Percentiles rank a stretch among this genome's conserved stretches.
Evolutionary conservation across 2,797 vertebrate genomes (phyloP).

Genomic region (Sardinella longiceps): DNA sequence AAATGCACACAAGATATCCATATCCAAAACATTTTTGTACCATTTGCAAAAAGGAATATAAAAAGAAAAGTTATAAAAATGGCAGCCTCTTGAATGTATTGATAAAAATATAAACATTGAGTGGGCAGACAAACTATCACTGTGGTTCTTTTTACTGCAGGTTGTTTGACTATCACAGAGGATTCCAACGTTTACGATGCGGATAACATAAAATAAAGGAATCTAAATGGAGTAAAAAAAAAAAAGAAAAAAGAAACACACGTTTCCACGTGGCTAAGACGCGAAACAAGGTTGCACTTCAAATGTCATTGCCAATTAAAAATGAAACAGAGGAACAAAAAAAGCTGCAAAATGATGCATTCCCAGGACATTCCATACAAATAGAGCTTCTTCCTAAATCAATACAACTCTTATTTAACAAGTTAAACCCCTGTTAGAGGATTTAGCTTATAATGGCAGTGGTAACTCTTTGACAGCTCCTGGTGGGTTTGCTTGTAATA

Average conservation of each 20-base stretch:
- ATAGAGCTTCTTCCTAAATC: slow-evolving; percentile 62
- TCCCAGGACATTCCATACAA: slow-evolving; percentile 49
- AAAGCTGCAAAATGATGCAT: slow-evolving; percentile 53
- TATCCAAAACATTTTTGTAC: neutral
- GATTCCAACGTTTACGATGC: neutral
- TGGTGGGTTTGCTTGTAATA: slow-evolving; percentile 60
- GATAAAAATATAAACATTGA: neutral
- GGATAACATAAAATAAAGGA: neutral
- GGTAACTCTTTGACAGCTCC: slow-evolving; percentile 68
- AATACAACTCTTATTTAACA: slow-evolving; percentile 72
- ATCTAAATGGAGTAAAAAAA: neutral
- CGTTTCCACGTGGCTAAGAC: neutral
- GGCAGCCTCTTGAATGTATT: slow-evolving; percentile 14
- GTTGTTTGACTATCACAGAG: slow-evolving; percentile 15
- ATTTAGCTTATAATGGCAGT: slow-evolving; percentile 68
- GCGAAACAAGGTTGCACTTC: neutral
- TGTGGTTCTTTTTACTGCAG: neutral
- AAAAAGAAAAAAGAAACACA: neutral
- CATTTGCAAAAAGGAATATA: neutral
- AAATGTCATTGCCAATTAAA: slow-evolving; percentile 54
- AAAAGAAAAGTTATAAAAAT: slow-evolving; percentile 10
- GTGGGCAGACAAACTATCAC: neutral
- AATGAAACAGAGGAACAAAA: slow-evolving; percentile 46
- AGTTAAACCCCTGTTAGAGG: slow-evolving; percentile 71
- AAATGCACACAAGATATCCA: neutral